Evolutionary conservation across 2,797 vertebrate genomes (phyloP).

Genomic region (Eospalax fontanierii): DNA sequence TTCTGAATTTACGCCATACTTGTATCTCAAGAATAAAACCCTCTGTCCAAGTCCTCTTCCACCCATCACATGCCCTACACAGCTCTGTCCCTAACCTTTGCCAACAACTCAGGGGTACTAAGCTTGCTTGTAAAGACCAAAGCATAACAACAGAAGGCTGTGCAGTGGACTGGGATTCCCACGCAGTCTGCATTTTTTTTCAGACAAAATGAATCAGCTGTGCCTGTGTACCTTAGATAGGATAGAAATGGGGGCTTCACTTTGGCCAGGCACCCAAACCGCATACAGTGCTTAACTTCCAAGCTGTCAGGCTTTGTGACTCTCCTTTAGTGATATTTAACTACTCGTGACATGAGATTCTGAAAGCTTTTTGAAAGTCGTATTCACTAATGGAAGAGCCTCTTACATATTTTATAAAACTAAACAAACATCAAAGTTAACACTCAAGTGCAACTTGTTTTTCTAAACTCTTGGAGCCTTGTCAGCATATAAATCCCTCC

Average conservation of each 20-base stretch:
- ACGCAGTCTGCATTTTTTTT: conserved; percentile 36
- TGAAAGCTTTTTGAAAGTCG: conserved; percentile 83
- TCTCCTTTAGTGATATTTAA: conserved; percentile 69
- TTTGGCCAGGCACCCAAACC: conserved; percentile 59
- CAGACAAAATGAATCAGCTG: conserved; percentile 38
- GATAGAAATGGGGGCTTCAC: conserved; percentile 31
- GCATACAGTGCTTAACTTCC: conserved; percentile 59
- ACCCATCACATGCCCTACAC: not conserved
- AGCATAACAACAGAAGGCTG: not conserved
- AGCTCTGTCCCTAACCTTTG: not conserved
- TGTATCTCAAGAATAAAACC: not conserved
- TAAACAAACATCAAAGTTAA: conserved; percentile 85
- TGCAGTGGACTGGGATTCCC: not conserved
- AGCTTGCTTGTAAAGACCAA: not conserved
- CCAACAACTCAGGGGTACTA: not conserved
- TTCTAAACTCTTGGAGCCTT: conserved; percentile 51
- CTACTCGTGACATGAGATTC: conserved; percentile 76
- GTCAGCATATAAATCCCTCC: conserved; percentile 61
- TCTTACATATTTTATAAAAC: conserved; percentile 85
- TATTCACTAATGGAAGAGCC: conserved; percentile 82
- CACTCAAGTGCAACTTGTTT: conserved; percentile 77
- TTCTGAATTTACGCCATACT: not conserved
- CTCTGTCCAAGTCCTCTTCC: not conserved
- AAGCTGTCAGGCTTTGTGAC: conserved; percentile 59
- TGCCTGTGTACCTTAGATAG: conserved; percentile 8